These are phyloP conservation scores for Conger conger DNA, from an alignment of 2,113 vertebrate species.

Conservation along the genomic window DNA sequence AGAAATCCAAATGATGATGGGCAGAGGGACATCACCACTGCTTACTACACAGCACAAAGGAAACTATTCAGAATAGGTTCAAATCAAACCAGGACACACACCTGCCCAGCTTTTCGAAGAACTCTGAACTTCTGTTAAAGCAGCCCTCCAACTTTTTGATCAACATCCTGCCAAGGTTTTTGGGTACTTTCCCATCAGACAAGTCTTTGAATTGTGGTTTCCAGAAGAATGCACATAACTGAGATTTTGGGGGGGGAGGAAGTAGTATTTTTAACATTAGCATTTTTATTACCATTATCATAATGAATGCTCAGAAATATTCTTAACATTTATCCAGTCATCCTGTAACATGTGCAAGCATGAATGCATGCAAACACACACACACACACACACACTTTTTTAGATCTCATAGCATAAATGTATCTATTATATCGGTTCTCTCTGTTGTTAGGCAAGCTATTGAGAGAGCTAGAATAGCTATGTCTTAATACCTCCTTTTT, in stretches of 20 bases:
- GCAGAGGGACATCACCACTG: neutral
- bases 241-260: neutral
- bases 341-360: neutral
- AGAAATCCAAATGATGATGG: neutral
- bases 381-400: neutral
- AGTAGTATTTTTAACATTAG: neutral
- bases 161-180: neutral
- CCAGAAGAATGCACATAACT: slow-evolving; percentile 21
- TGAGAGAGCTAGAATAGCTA: neutral
- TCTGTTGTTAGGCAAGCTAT: neutral
- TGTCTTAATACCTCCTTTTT: neutral
- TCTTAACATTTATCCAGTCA: neutral
- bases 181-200: neutral
- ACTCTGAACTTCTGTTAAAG: neutral
- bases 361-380: neutral
- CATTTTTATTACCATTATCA: too few species aligned
- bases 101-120: slow-evolving; percentile 12
- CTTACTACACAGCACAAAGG: neutral
- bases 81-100: neutral
- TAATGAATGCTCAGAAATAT: neutral
- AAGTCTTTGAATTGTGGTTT: slow-evolving; percentile 9
- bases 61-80: neutral
- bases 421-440: neutral
- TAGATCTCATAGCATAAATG: neutral
- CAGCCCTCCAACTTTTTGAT: slow-evolving; percentile 5